Conservation (phyloP, 2,797 vertebrate species). For the Podargus strigoides region DNA sequence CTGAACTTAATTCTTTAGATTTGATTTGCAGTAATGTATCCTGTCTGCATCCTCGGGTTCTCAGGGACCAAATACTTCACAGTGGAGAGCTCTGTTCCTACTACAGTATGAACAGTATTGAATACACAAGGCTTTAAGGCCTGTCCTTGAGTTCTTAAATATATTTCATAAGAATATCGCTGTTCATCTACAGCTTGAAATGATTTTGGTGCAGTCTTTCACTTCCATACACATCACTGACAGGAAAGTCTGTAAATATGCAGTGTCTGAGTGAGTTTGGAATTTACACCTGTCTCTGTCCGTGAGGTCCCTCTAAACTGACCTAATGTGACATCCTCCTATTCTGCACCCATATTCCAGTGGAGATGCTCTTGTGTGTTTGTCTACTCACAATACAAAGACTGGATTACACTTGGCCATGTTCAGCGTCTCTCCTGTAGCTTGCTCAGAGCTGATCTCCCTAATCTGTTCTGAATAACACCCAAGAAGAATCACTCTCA, state of each 20-base stretch:
- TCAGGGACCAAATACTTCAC: neutral
- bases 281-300: neutral
- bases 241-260: neutral
- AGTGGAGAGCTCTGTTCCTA: neutral
- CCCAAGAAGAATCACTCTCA: neutral
- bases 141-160: neutral
- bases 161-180: neutral
- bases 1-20: neutral
- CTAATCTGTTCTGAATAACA: neutral
- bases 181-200: neutral
- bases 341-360: neutral
- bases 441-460: neutral
- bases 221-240: neutral
- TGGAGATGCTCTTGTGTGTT: neutral
- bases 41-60: neutral
- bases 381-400: neutral
- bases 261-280: neutral
- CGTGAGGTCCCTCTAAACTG: neutral
- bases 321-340: neutral
- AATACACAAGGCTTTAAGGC: neutral
- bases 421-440: neutral
- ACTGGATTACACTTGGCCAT: neutral
- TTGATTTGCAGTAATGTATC: neutral
- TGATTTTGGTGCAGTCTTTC: neutral
- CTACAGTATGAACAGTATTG: neutral